A percentile compares a stretch with the other conserved stretches of the same genome.
phyloP scores from a whole-genome alignment of 2,888 invertebrate genomes.

The Macrosoma leucophasiata region DNA sequence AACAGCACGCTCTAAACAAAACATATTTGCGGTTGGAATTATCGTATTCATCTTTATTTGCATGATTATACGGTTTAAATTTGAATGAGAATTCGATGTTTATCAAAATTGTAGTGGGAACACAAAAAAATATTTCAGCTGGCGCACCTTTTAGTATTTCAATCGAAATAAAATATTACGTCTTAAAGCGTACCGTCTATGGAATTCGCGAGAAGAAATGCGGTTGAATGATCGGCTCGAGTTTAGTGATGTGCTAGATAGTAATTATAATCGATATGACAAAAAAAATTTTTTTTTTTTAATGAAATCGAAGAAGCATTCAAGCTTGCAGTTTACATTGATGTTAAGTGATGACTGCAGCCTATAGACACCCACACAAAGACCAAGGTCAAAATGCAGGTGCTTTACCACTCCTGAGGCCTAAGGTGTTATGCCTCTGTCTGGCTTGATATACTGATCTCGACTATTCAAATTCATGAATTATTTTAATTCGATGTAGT shows the following conservation, averaged over 20 bases:
- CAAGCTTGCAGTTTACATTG: too few species aligned
- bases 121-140: slow-evolving; percentile 57
- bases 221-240: slow-evolving; percentile 56
- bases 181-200: slow-evolving; percentile 53
- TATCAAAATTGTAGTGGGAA: slow-evolving; percentile 25
- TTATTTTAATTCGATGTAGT: too few species aligned
- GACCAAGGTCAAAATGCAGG: too few species aligned
- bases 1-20: slow-evolving; percentile 28
- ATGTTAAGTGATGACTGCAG: too few species aligned
- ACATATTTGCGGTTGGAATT: slow-evolving; percentile 11
- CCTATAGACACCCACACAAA: too few species aligned
- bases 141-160: slow-evolving; percentile 54
- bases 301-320: slow-evolving; percentile 30
- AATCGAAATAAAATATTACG: slow-evolving; percentile 54
- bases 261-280: slow-evolving; percentile 8
- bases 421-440: too few species aligned
- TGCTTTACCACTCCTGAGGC: too few species aligned
- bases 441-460: too few species aligned
- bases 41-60: neutral
- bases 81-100: slow-evolving; percentile 13
- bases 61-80: neutral
- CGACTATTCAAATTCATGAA: too few species aligned
- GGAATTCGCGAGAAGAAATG: slow-evolving; percentile 63
- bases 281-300: slow-evolving; percentile 4
- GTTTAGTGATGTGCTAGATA: slow-evolving; percentile 32